A percentile compares a stretch with the other conserved stretches of the same genome.
These are phyloP conservation scores for Cephalopterus ornatus DNA, from an alignment of 2,113 vertebrate species.

Conservation along the genomic window DNA sequence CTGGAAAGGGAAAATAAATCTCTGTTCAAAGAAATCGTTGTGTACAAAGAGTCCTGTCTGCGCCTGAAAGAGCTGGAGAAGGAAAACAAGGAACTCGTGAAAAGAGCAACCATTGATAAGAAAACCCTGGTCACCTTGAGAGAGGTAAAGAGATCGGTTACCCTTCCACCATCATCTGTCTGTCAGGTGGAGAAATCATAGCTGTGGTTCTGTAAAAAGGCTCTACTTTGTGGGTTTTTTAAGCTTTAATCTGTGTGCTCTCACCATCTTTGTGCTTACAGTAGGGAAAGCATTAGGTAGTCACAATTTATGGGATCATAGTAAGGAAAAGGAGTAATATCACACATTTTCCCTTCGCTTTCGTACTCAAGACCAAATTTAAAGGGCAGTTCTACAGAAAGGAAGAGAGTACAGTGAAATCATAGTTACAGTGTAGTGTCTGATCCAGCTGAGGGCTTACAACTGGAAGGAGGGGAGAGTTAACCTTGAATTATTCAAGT, in stretches of 20 bases:
- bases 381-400: background rate
- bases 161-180: background rate
- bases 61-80: conserved; percentile 91
- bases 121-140: conserved; percentile 90
- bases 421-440: background rate
- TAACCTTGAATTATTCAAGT: background rate
- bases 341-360: background rate
- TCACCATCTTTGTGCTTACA: background rate
- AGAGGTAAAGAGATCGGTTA: conserved; percentile 78
- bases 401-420: background rate
- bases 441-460: background rate
- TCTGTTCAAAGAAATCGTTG: conserved; percentile 87
- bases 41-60: conserved; percentile 88
- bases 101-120: conserved; percentile 92
- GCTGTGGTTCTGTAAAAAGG: background rate
- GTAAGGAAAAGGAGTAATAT: background rate
- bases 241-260: background rate
- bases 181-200: background rate
- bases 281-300: background rate
- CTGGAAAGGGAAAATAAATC: conserved; percentile 95
- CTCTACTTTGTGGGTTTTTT: background rate
- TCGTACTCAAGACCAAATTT: background rate
- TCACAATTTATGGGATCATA: fast-evolving
- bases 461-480: background rate
- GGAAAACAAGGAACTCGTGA: conserved; percentile 94